A percentile compares a stretch with the other conserved stretches of the same genome.
phyloP scores from a whole-genome alignment of 2,113 vertebrate genomes.

The Seriola quinqueradiata region DNA sequence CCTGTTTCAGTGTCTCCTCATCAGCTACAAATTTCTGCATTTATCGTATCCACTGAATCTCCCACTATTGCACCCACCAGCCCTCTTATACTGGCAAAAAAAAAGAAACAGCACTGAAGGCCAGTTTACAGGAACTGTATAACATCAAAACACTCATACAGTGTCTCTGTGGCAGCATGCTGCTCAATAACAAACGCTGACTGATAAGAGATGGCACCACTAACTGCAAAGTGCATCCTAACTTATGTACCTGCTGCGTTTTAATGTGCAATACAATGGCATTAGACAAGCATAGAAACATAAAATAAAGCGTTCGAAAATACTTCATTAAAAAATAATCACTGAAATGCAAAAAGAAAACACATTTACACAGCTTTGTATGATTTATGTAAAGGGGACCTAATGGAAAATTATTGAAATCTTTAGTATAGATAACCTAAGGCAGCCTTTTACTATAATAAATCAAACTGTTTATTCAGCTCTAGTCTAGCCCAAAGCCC shows the following conservation, averaged over 20 bases:
- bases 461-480: slow-evolving; percentile 51
- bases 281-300: not conserved
- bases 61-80: not conserved
- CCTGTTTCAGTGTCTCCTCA: not conserved
- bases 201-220: slow-evolving; percentile 6
- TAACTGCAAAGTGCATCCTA: not conserved
- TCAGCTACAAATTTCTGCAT: not conserved
- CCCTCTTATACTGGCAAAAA: slow-evolving; percentile 8
- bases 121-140: slow-evolving; percentile 45
- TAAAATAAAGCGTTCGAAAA: not conserved
- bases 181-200: not conserved
- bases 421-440: slow-evolving; percentile 5
- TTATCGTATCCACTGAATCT: not conserved
- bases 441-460: slow-evolving; percentile 50
- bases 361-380: slow-evolving; percentile 1
- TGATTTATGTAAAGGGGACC: slow-evolving; percentile 38
- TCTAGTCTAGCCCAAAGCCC: slow-evolving; percentile 29
- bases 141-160: slow-evolving; percentile 35
- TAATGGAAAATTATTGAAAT: slow-evolving; percentile 45
- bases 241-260: not conserved
- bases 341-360: slow-evolving; percentile 2
- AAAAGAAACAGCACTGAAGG: slow-evolving; percentile 40
- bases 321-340: not conserved
- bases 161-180: slow-evolving; percentile 20
- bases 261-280: not conserved